phyloP scores from a whole-genome alignment of 2,113 vertebrate species.

The Peucedramus taeniatus region DNA sequence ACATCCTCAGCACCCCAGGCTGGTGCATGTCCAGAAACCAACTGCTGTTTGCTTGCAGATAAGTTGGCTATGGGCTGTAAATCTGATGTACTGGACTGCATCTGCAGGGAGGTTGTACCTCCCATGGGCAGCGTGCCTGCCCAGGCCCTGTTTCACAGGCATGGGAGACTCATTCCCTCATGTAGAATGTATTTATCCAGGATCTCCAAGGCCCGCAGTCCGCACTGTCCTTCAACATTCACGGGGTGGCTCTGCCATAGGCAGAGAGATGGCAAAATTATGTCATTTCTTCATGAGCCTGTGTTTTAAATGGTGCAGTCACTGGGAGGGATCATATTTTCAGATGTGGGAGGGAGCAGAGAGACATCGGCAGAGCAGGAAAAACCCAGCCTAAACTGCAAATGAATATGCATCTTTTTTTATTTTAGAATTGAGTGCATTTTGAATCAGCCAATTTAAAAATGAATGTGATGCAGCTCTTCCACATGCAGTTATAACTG shows the following conservation, averaged over 20 bases:
- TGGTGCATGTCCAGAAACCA: not conserved
- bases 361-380: not conserved
- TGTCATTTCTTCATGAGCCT: not conserved
- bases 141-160: not conserved
- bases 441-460: not conserved
- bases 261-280: not conserved
- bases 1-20: not conserved
- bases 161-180: not conserved
- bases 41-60: slow-evolving; percentile 29
- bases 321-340: not conserved
- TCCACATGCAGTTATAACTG: not conserved
- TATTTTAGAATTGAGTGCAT: not conserved
- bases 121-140: not conserved
- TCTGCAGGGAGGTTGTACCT: not conserved
- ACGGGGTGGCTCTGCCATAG: not conserved
- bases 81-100: not conserved
- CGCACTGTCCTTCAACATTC: not conserved
- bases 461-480: not conserved
- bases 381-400: not conserved
- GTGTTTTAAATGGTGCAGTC: not conserved
- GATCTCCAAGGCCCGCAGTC: fast-evolving
- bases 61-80: not conserved
- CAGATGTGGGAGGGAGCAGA: not conserved
- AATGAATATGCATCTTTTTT: not conserved
- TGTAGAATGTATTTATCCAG: not conserved